These are phyloP conservation scores for Suncus etruscus DNA, from an alignment of 2,113 vertebrate genomes.

Conservation along the genomic window DNA sequence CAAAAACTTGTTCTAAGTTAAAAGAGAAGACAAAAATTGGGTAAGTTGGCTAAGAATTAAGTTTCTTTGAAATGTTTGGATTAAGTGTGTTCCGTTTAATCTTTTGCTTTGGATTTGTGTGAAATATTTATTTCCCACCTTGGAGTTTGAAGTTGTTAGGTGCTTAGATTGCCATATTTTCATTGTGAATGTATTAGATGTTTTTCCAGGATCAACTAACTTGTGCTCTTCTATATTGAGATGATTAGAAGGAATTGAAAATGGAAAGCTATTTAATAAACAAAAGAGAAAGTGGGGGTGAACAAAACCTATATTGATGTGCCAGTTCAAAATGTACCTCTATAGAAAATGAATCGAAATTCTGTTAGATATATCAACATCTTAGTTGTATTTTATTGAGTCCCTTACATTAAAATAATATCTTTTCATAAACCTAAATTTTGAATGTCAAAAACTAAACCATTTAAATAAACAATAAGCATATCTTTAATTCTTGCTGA, in stretches of 20 bases:
- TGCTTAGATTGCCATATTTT: not conserved
- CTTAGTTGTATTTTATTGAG: not conserved
- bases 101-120: constrained; percentile 55
- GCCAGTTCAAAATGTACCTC: constrained; percentile 16
- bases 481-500: not conserved
- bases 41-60: constrained; percentile 87
- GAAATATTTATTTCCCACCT: not conserved
- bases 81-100: constrained; percentile 64
- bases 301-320: constrained; percentile 26
- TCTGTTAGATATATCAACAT: constrained; percentile 1
- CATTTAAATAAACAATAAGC: not conserved
- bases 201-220: constrained; percentile 2
- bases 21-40: constrained; percentile 98
- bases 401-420: constrained; percentile 23
- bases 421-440: constrained; percentile 50
- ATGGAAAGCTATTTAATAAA: constrained; percentile 1
- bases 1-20: constrained; percentile 92
- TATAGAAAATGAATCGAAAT: not conserved
- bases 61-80: constrained; percentile 65
- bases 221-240: not conserved
- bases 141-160: constrained; percentile 40
- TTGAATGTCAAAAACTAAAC: constrained; percentile 21
- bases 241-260: constrained; percentile 53
- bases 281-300: not conserved
- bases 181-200: constrained; percentile 32